Evolutionary conservation across 2,888 invertebrate species (phyloP).

Genomic region (Synanthedon andrenaeformis): DNA sequence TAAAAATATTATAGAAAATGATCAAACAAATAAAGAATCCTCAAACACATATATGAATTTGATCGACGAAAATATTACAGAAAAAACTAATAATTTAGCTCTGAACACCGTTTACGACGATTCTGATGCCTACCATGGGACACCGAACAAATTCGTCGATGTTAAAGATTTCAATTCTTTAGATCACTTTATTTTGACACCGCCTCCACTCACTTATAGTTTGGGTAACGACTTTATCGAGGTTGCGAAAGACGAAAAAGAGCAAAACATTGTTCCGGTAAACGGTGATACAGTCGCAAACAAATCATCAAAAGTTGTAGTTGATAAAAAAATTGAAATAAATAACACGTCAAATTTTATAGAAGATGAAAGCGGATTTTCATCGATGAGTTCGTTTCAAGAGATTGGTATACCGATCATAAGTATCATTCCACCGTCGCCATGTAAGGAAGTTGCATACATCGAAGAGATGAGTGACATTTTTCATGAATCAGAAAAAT

Average conservation of each 20-base stretch:
- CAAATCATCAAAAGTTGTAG: constrained; percentile 9
- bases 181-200: constrained; percentile 26
- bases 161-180: constrained; percentile 20
- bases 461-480: constrained; percentile 36
- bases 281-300: constrained; percentile 9
- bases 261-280: constrained; percentile 9
- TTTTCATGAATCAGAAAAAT: constrained; percentile 35
- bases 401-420: constrained; percentile 79
- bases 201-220: constrained; percentile 26
- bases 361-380: constrained; percentile 88
- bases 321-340: constrained; percentile 37
- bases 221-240: constrained; percentile 32
- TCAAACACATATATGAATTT: constrained; percentile 14
- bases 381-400: constrained; percentile 87
- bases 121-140: constrained; percentile 22
- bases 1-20: not conserved
- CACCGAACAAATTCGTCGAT: constrained; percentile 24
- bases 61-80: constrained; percentile 25
- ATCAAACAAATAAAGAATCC: not conserved
- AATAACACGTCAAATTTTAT: constrained; percentile 39
- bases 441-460: constrained; percentile 50
- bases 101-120: constrained; percentile 26
- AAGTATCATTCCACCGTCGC: constrained; percentile 60
- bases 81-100: constrained; percentile 17
- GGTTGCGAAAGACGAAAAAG: constrained; percentile 26